Conservation (phyloP, 1,140 invertebrate species). For the Lepidurus apus region DNA sequence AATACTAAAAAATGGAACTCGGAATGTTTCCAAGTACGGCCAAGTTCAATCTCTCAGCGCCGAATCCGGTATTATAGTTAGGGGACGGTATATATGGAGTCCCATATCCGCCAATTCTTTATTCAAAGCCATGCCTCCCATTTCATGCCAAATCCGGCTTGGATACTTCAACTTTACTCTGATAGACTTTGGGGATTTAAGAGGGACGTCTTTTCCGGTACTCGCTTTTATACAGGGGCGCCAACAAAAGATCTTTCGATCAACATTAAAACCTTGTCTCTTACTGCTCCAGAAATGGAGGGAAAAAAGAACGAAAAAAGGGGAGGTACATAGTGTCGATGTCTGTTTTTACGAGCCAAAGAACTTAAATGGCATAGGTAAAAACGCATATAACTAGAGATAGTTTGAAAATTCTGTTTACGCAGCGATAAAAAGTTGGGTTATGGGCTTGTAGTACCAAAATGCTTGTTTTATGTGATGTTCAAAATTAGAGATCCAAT, state of each 20-base stretch:
- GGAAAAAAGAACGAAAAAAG: background rate
- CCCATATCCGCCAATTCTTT: background rate
- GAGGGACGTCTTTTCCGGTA: background rate
- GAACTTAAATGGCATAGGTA: too few species aligned
- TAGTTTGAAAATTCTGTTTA: too few species aligned
- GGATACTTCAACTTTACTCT: background rate
- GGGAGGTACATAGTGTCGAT: too few species aligned
- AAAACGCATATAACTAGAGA: too few species aligned
- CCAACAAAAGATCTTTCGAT: slow-evolving; percentile 10
- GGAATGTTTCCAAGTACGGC: background rate
- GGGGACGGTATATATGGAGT: background rate
- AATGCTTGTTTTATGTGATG: too few species aligned
- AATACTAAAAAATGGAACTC: background rate
- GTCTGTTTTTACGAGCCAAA: too few species aligned
- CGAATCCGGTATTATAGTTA: background rate
- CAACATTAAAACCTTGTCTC: background rate
- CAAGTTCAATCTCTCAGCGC: slow-evolving; percentile 9
- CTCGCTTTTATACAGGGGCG: background rate
- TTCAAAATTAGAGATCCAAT: too few species aligned
- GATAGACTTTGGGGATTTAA: background rate
- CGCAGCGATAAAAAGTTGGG: too few species aligned
- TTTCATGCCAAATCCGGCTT: background rate
- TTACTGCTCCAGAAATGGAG: background rate
- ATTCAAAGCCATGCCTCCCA: slow-evolving; percentile 9
- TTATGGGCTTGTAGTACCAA: too few species aligned